A percentile compares a stretch with the other conserved stretches of the same genome.
phyloP scores from a whole-genome alignment of 2,888 invertebrate species.

The Choreutis nemorana region DNA sequence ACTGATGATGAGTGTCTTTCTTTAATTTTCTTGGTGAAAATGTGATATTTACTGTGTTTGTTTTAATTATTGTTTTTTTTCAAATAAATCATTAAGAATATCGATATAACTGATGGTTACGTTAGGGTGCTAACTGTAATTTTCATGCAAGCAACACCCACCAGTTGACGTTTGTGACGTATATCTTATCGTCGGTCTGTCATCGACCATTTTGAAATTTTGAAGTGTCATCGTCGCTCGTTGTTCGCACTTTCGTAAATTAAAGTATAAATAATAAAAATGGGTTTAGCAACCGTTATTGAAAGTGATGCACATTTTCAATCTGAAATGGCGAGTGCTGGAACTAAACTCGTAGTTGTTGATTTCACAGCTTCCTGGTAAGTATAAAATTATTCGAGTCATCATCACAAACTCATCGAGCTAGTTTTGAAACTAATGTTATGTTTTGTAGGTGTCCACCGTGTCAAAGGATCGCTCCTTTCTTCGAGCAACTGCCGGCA shows the following conservation, averaged over 20 bases:
- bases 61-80: too few relatives aligned
- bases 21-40: too few relatives aligned
- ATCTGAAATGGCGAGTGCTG: slow-evolving; percentile 82
- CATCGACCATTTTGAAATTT: slow-evolving; percentile 27
- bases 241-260: slow-evolving; percentile 8
- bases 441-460: slow-evolving; percentile 87
- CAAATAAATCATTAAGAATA: too few relatives aligned
- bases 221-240: slow-evolving; percentile 18
- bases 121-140: too few relatives aligned
- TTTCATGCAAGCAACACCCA: too few relatives aligned
- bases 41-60: too few relatives aligned
- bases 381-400: slow-evolving; percentile 43
- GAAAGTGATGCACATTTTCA: slow-evolving; percentile 85
- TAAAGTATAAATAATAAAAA: slow-evolving; percentile 24
- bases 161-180: too few relatives aligned
- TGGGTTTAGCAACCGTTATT: slow-evolving; percentile 71
- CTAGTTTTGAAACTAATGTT: slow-evolving; percentile 6
- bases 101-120: too few relatives aligned
- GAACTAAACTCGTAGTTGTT: slow-evolving; percentile 88
- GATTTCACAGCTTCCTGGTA: slow-evolving; percentile 96
- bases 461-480: slow-evolving; percentile 92
- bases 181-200: too few relatives aligned
- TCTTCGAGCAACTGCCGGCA: slow-evolving; percentile 86
- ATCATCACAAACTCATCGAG: slow-evolving; percentile 21
- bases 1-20: too few relatives aligned